Conservation (phyloP, 2,888 invertebrate species). For the Leucoma salicis region DNA sequence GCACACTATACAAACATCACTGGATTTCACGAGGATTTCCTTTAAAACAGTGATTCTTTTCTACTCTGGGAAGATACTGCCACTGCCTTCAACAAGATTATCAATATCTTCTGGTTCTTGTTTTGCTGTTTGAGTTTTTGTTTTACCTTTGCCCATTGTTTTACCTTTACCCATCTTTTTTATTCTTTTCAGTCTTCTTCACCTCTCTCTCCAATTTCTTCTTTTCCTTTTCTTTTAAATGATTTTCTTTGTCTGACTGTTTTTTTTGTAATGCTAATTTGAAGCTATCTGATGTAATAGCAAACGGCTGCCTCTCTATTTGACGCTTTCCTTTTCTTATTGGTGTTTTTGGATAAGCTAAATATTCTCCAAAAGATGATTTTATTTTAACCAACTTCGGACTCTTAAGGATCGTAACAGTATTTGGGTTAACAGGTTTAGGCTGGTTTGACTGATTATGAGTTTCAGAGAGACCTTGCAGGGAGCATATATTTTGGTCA, state of each 20-base stretch:
- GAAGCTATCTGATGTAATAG: constrained; percentile 1
- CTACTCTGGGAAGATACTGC: constrained; percentile 1
- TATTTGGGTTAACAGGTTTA: constrained; percentile 3
- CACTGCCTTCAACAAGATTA: not conserved
- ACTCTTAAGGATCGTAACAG: constrained; percentile 1
- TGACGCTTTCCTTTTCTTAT: constrained; percentile 4
- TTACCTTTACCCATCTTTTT: too few species aligned
- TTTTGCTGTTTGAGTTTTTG: constrained; percentile 1
- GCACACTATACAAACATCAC: too few species aligned
- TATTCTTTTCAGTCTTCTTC: constrained; percentile 5
- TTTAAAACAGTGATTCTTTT: constrained; percentile 3
- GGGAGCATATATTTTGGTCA: not conserved
- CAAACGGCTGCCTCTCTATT: constrained; percentile 1
- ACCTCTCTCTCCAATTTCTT: not conserved
- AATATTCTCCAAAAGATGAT: constrained; percentile 9
- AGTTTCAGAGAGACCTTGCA: not conserved
- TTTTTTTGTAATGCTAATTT: not conserved
- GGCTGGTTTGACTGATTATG: constrained; percentile 4
- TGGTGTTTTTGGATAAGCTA: constrained; percentile 3
- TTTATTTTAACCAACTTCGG: constrained; percentile 7
- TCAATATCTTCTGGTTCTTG: constrained; percentile 1
- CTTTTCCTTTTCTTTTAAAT: not conserved
- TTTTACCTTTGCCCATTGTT: constrained; percentile 1
- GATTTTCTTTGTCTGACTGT: not conserved
- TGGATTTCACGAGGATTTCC: not conserved